Base-by-base conservation (phyloP, 2,888 invertebrate species). In the Copidosoma aretas region DNA sequence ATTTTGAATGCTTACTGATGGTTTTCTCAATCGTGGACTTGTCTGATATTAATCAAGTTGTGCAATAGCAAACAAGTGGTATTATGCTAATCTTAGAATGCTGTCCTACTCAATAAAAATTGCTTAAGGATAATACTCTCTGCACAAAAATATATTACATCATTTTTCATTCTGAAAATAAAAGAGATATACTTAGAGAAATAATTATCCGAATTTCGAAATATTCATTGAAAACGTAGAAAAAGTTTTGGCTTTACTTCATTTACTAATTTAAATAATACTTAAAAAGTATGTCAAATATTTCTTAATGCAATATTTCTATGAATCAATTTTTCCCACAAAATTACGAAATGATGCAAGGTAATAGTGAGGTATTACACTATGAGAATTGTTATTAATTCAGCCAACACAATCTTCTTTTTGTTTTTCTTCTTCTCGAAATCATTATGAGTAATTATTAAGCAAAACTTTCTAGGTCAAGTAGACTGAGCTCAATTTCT, bases 1-100 rank as follows among this genome's bases (percentile, higher is more conserved):
- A 66, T 63, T 68, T 71, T 60, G 61, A 63, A 67, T 68, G 61
- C 57, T 72, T 70, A 49, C 19, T 63, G 54, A 53, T 71, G 57
- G 22, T 64, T 21, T 63, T 65, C 12, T 62, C 59, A 53, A 68
- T 62, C 60, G 61, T 43, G 51, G 57, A 60, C 25, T 64, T n/a
- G 21, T 60, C 57, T 66, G 52, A 68, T n/a, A n/a, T 63, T 65
- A 54, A 68, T 68, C 59, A 66, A 67, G 43, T 49, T 64, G 52
- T 64, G 39, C 60, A 52, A 25, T 22, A 58, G 60, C 64, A 70
- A 14, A 62, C 51, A 67, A 62, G 53, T 64, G 52, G 39, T 17
- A 57, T 57, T 60, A 39, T 66, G 63, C 65, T 71, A 71, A 68
- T 71, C 14, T 62, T 68, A 65, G 59, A 65, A 56, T 58, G 56